Base-by-base conservation (phyloP, 2,888 invertebrate species). In the Tachina fera region DNA sequence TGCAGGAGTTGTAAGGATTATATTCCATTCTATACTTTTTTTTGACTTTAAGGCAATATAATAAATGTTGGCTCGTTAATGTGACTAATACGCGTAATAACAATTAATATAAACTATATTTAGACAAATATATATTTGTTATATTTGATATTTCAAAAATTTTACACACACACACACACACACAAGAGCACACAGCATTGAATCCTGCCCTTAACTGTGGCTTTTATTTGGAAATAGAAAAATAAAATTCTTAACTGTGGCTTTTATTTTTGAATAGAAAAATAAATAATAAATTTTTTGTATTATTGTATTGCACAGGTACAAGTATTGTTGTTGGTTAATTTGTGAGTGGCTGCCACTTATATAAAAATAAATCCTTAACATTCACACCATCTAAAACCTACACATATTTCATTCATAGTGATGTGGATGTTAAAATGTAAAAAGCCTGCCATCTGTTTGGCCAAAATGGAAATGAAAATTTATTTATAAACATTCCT, bases 1-100 rank as follows among this genome's bases (percentile, higher is more conserved):
- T 19, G 43, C 22, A 3, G 14, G 43, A 10, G 6, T 6, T 43
- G 9, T n/a, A 45, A 11, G 13, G 14, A 22, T 56, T n/a, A 41
- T 19, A 53, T 45, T 43, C 31, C n/a, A 14, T 41, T 53, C 6
- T 4, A 1, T 60, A 14, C 10, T 14, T 58, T 22, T 41, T 56
- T 45, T 47, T 56, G 14, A 16, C 53, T 11, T 47, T 47, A 14
- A 19, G 61, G n/a, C 60, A 58, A 67, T 51, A 51, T 70, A 63
- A 87, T 74, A 85, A 85, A 87, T 87, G 83, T 75, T 31, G 47
- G 60, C 84, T 87, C 83, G 71, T 87, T 87, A 87, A 85, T 79
- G 81, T 88, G 88, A 88, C 86, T 87, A 88, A 88, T 88, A 88
- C 71, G 72, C 84, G 87, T 85, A 87, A 88, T 88, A 88, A 88